Evolutionary conservation across 2,888 invertebrate species (phyloP), one percentile per base, ranked within the genome.

Genomic region (Incurvaria masculella): DNA sequence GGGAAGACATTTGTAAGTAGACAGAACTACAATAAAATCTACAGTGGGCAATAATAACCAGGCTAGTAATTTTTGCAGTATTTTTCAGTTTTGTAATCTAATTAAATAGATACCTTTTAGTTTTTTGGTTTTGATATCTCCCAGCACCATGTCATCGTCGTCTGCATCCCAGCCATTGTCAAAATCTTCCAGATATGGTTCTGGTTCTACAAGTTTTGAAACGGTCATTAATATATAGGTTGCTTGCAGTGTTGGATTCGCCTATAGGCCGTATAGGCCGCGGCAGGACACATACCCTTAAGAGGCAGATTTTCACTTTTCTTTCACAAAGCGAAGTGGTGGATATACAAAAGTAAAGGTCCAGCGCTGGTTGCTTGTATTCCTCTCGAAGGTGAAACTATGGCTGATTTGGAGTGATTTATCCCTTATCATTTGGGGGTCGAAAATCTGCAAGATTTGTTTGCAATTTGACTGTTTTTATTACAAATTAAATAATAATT

Each of bases 111-210:
- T 20, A 62, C 62, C 61, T 54, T 57, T 54, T 38, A 45, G 49
- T 27, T 62, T 64, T 39, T 60, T 61, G 2, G 55, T 40, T 56
- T 66, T 68, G 1, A 66, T 59, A 2, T 63, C 60, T 44, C 54
- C 59, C n/a, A 68, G 53, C 2, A 68, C 19, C 1, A 66, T 46
- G 51, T 71, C 68, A 47, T 72, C 69, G 57, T 75, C 76, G 8
- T 72, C 71, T 2, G 66, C 69, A 55, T 75, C 70, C 75, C 59
- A 58, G 45, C 60, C 63, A n/a, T 68, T 66, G 51, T 61, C 58
- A 20, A 47, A 54, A 2, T 56, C 59, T n/a, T n/a, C 21, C 10
- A 5, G 17, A 17, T 5, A 38, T 38, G 18, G 18, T 14, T 45
- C 38, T 14, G 20, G 17, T n/a, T 40, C 45, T 45, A 40, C 2